Evolutionary conservation across 2,797 vertebrate genomes (phyloP).

Genomic region (Phrynocephalus guinanensis): DNA sequence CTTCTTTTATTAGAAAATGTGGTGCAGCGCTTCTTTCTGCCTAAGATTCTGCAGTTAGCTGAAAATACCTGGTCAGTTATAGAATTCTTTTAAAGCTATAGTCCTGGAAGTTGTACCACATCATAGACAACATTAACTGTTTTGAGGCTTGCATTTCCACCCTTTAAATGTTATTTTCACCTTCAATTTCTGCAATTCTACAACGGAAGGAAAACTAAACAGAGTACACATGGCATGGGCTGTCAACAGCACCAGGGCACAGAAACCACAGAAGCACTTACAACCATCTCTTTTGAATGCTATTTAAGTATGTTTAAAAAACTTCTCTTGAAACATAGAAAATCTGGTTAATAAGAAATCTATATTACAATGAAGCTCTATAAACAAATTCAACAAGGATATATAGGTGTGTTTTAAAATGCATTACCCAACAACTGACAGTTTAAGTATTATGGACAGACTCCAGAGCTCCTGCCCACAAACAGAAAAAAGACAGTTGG

Average conservation of each 20-base stretch:
- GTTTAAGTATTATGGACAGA: constrained; percentile 3
- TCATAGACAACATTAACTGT: not conserved
- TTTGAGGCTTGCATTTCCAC: not conserved
- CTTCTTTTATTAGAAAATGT: not conserved
- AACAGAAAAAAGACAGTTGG: not conserved
- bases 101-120: not conserved
- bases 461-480: not conserved
- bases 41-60: no score
- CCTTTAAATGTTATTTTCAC: not conserved
- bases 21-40: no score
- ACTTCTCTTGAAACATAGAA: not conserved
- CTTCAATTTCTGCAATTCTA: not conserved
- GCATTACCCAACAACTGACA: not conserved
- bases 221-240: no score
- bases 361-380: no score
- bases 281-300: not conserved
- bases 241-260: no score
- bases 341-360: no score
- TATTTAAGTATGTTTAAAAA: not conserved
- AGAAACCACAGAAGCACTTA: not conserved
- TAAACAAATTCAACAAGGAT: no score
- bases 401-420: not conserved
- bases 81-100: no score
- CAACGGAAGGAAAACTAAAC: not conserved
- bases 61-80: no score